Evolutionary conservation across 2,888 invertebrate species (phyloP).

Genomic region (Liopterus haemorrhoidalis): DNA sequence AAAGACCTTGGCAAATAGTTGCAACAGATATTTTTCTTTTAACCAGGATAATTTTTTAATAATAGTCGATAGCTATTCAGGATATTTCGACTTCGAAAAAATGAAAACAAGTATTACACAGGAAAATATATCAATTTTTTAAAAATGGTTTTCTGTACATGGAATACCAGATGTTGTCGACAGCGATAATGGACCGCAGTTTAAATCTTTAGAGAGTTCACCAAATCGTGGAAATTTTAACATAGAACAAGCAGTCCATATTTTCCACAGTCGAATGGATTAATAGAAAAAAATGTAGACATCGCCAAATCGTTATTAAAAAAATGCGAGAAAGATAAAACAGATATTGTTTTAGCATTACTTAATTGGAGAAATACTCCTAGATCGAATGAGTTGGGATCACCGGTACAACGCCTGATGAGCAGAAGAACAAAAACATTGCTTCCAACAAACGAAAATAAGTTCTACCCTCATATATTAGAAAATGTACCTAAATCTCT

Average conservation of each 20-base stretch:
- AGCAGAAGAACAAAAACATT: slow-evolving; percentile 1
- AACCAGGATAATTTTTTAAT: slow-evolving; percentile 30
- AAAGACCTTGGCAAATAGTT: slow-evolving; percentile 26
- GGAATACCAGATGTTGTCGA: slow-evolving; percentile 26
- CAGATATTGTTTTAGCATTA: background rate
- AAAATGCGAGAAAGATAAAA: slow-evolving; percentile 11
- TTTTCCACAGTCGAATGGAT: slow-evolving; percentile 12
- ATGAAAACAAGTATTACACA: slow-evolving; percentile 14
- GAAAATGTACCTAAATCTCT: too few relatives aligned
- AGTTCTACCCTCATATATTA: too few relatives aligned
- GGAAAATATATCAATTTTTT: slow-evolving; percentile 23
- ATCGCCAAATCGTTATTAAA: slow-evolving; percentile 18
- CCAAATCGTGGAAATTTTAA: slow-evolving; percentile 22
- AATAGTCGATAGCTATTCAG: slow-evolving; percentile 31
- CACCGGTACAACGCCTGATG: slow-evolving; percentile 1
- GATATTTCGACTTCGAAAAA: slow-evolving; percentile 28
- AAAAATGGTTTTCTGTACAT: slow-evolving; percentile 24
- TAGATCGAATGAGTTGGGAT: background rate
- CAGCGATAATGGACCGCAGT: slow-evolving; percentile 30
- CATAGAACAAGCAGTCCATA: slow-evolving; percentile 12
- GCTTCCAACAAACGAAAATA: too few relatives aligned
- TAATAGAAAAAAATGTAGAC: slow-evolving; percentile 15
- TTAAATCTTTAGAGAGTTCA: slow-evolving; percentile 30
- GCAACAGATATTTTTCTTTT: slow-evolving; percentile 30
- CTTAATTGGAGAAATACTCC: slow-evolving; percentile 1